A percentile compares a stretch with the other conserved stretches of the same genome.
Conservation (phyloP, 2,797 vertebrate genomes). For the Amphiprion clarkii region DNA sequence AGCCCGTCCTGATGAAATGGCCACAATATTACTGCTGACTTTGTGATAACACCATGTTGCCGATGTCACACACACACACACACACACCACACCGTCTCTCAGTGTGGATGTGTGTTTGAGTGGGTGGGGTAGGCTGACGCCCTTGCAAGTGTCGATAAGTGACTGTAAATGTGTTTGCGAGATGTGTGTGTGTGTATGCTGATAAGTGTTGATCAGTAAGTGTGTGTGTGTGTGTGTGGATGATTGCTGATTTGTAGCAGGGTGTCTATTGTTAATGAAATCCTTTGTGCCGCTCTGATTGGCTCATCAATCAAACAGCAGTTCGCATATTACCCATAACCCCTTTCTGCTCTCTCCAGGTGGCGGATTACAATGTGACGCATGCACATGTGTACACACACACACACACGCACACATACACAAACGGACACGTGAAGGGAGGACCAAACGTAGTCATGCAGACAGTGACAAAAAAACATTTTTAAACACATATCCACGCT, state of each 20-base stretch:
- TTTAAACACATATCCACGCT: background rate
- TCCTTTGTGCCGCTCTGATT: slow-evolving; percentile 87
- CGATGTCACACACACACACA: slow-evolving; percentile 44
- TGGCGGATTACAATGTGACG: slow-evolving; percentile 75
- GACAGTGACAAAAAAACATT: background rate
- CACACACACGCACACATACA: slow-evolving; percentile 13
- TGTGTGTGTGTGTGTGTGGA: slow-evolving; percentile 52
- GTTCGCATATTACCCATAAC: slow-evolving; percentile 79
- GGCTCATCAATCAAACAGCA: slow-evolving; percentile 86
- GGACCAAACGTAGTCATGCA: slow-evolving; percentile 17
- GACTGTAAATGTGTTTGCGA: slow-evolving; percentile 63
- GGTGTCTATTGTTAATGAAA: slow-evolving; percentile 87
- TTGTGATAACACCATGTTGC: slow-evolving; percentile 70
- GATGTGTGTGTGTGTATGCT: slow-evolving; percentile 38
- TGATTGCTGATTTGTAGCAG: slow-evolving; percentile 86
- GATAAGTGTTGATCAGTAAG: slow-evolving; percentile 75
- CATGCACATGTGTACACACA: background rate
- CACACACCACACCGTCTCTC: slow-evolving; percentile 10
- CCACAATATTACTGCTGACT: slow-evolving; percentile 75
- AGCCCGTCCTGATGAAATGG: slow-evolving; percentile 68
- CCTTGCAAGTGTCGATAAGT: slow-evolving; percentile 57
- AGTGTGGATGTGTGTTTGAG: slow-evolving; percentile 35
- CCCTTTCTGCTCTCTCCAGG: slow-evolving; percentile 78
- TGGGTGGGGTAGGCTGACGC: slow-evolving; percentile 29
- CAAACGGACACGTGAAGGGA: background rate